A percentile compares a stretch with the other conserved stretches of the same genome.
These are phyloP conservation scores for Rhagologus leucostigma DNA, from an alignment of 2,113 vertebrate species.

Conservation along the genomic window DNA sequence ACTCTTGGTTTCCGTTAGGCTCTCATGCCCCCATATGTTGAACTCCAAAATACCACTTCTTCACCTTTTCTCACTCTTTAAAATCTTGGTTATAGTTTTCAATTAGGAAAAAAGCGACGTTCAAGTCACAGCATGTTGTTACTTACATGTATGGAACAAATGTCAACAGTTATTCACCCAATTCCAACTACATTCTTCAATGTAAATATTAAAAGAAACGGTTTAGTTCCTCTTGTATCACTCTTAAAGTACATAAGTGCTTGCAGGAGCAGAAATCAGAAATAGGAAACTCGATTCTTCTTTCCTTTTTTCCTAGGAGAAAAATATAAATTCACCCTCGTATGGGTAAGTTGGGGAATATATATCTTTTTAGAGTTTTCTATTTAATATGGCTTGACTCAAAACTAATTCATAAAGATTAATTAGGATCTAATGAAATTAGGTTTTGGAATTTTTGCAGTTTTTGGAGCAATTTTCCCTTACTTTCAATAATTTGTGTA, in stretches of 20 bases:
- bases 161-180: neutral
- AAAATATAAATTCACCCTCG: neutral
- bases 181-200: neutral
- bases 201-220: neutral
- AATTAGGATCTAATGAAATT: neutral
- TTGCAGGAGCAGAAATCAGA: neutral
- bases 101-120: neutral
- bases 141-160: neutral
- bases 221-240: neutral
- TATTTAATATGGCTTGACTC: neutral
- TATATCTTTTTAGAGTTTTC: neutral
- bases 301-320: neutral
- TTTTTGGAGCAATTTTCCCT: neutral
- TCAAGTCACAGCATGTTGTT: neutral
- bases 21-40: neutral
- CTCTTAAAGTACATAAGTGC: neutral
- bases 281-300: neutral
- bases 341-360: neutral
- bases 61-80: neutral
- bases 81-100: neutral
- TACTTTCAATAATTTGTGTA: neutral
- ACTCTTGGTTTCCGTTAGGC: neutral
- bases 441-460: neutral
- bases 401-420: neutral
- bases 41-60: neutral